Evolutionary conservation across 1,140 invertebrate genomes (phyloP).

Genomic region (Dinoponera quadriceps): DNA sequence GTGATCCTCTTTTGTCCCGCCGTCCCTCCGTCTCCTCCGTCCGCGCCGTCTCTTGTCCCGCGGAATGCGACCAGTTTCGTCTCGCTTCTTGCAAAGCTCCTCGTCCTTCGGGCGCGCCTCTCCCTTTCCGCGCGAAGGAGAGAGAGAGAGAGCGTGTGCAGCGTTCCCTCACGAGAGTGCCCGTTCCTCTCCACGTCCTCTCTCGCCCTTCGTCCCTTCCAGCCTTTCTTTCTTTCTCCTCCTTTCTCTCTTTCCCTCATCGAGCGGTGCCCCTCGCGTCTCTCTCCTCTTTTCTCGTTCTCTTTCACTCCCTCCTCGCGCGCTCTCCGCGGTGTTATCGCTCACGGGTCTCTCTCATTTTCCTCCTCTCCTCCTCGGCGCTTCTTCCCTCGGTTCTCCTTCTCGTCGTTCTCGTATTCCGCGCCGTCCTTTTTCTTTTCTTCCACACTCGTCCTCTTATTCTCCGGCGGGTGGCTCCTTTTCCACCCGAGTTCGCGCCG

Average conservation of each 20-base stretch:
- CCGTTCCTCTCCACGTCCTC: slow-evolving; percentile 53
- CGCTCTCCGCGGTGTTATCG: slow-evolving; percentile 71
- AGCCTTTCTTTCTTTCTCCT: slow-evolving; percentile 52
- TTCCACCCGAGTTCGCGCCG: slow-evolving; percentile 68
- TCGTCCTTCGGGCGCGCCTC: slow-evolving; percentile 65
- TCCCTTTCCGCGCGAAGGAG: slow-evolving; percentile 22
- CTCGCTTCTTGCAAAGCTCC: slow-evolving; percentile 74
- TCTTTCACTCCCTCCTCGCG: slow-evolving; percentile 69
- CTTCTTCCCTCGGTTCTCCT: slow-evolving; percentile 34
- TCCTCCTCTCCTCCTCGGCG: slow-evolving; percentile 48
- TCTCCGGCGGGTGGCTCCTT: slow-evolving; percentile 68
- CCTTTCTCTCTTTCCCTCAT: slow-evolving; percentile 48
- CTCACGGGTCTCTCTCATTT: slow-evolving; percentile 64
- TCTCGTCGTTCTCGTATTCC: slow-evolving; percentile 44
- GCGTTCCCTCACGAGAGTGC: slow-evolving; percentile 26
- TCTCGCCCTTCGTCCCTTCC: slow-evolving; percentile 47
- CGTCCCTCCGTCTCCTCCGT: slow-evolving; percentile 73
- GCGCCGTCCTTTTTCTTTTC: slow-evolving; percentile 53
- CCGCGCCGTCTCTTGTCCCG: slow-evolving; percentile 69
- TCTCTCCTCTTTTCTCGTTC: slow-evolving; percentile 62
- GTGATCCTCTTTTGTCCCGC: slow-evolving; percentile 84
- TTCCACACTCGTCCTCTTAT: slow-evolving; percentile 55
- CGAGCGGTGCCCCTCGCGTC: background rate
- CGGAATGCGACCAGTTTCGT: slow-evolving; percentile 83
- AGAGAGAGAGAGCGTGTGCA: background rate